Percentiles rank a stretch among this genome's conserved stretches.
These are phyloP conservation scores for Caerostris extrusa DNA, from an alignment of 1,140 invertebrate species.

Conservation along the genomic window DNA sequence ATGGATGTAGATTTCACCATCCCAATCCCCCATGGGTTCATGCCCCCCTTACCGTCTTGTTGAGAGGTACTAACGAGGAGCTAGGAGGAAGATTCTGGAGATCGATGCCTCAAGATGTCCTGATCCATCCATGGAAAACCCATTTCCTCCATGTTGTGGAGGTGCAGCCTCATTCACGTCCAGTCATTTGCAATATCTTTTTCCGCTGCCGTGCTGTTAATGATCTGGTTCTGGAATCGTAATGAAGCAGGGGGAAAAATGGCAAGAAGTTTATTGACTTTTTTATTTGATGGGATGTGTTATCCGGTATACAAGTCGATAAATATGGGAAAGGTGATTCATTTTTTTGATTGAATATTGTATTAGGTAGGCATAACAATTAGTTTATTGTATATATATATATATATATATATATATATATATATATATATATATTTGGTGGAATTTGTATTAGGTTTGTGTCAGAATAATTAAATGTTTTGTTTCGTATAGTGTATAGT, in stretches of 20 bases:
- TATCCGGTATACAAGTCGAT: background rate
- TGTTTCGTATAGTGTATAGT: background rate
- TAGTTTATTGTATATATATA: background rate
- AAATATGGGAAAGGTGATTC: background rate
- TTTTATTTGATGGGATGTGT: background rate
- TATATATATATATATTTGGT: too few relatives aligned
- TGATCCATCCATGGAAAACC: slow-evolving; percentile 9
- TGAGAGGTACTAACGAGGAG: slow-evolving; percentile 19
- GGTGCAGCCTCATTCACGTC: background rate
- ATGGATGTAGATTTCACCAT: slow-evolving; percentile 39
- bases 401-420: too few relatives aligned
- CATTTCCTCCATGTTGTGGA: background rate
- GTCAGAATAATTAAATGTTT: too few relatives aligned
- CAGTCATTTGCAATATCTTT: slow-evolving; percentile 19
- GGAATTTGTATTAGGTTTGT: too few relatives aligned
- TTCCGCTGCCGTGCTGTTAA: slow-evolving; percentile 31
- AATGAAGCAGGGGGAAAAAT: background rate
- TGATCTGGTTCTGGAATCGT: slow-evolving; percentile 8
- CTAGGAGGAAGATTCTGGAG: background rate
- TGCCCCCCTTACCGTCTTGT: background rate
- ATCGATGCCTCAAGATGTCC: slow-evolving; percentile 49
- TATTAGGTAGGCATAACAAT: background rate
- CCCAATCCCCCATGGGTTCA: background rate
- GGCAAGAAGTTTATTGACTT: background rate
- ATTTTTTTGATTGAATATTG: background rate